phyloP scores from a whole-genome alignment of 2,797 vertebrate genomes.

The Orientallactaga sibirica region DNA sequence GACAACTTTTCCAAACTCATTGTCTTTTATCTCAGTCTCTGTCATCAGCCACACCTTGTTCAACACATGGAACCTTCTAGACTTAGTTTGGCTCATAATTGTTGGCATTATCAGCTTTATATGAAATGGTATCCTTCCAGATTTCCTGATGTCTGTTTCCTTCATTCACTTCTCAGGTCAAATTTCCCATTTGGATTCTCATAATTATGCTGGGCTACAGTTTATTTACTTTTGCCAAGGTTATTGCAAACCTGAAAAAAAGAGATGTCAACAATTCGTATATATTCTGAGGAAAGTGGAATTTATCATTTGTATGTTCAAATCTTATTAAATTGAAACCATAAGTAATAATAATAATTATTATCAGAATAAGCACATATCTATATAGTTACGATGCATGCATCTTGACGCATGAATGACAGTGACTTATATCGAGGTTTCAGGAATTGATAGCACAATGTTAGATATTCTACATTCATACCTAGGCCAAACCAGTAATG shows the following conservation, averaged over 20 bases:
- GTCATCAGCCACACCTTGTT: background rate
- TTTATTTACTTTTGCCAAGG: background rate
- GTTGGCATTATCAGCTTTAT: background rate
- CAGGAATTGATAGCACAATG: background rate
- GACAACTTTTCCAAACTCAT: background rate
- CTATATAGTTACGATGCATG: background rate
- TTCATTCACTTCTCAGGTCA: background rate
- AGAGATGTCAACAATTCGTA: background rate
- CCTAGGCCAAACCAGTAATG: background rate
- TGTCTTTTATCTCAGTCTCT: background rate
- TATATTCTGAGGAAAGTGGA: background rate
- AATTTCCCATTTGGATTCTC: background rate
- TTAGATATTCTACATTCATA: background rate
- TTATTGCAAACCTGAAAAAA: background rate
- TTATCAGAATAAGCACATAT: background rate
- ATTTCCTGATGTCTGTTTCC: background rate
- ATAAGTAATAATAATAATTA: background rate
- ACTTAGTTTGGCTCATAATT: background rate
- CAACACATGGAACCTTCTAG: background rate
- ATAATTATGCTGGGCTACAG: background rate
- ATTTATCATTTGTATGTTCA: background rate
- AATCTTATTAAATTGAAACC: slow-evolving; percentile 19
- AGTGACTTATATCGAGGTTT: background rate
- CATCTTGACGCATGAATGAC: background rate
- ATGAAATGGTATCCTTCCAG: background rate